Evolutionary conservation across 2,797 vertebrate genomes (phyloP), one percentile per base, ranked within the genome.

Genomic region (Amniataba percoides): DNA sequence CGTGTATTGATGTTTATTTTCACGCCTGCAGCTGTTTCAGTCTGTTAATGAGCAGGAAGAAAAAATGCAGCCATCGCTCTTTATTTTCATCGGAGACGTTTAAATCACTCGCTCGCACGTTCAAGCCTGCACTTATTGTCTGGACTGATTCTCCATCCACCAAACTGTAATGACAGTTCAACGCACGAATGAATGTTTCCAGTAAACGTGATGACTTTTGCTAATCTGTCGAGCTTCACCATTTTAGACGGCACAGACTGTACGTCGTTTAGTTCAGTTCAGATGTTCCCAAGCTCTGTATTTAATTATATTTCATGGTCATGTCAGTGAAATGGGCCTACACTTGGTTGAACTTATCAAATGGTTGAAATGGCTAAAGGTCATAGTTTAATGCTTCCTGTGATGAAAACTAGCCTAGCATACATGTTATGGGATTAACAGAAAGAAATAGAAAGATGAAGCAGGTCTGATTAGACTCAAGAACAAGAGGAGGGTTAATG

Each of bases 1-100:
- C 2, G 1, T 57, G 19, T 67, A 55, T 59, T 73, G 48, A 74
- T 78, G 31, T 83, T 77, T 58, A 55, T 49, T 34, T 25, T 71
- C 58, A 45, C 70, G 46, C 52, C 36, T 13, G 63, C 12, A 18
- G 57, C 60, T 39, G 2, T 3, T 45, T 56, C 45, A 34, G 58
- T 21, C 18, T 3, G 11, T 60, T 60, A 40, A 65, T 60, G 59
- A 63, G 36, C 36, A 12, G 15, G 25, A 3, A 56, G 61, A 27
- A 16, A 53, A 56, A 23, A 40, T 12, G 12, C 25, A 31, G 12
- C 13, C 31, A 19, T 75, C 16, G 3, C 14, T 74, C 15, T 59
- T 64, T 19, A 21, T 52, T 49, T 43, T 4, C 16, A 42, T 77
- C 14, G 12, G 27, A 58, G 34, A n/a, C 11, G 2, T 12, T 11